Conservation (phyloP, 2,888 invertebrate genomes). For the Tanaodytes sp. region DNA sequence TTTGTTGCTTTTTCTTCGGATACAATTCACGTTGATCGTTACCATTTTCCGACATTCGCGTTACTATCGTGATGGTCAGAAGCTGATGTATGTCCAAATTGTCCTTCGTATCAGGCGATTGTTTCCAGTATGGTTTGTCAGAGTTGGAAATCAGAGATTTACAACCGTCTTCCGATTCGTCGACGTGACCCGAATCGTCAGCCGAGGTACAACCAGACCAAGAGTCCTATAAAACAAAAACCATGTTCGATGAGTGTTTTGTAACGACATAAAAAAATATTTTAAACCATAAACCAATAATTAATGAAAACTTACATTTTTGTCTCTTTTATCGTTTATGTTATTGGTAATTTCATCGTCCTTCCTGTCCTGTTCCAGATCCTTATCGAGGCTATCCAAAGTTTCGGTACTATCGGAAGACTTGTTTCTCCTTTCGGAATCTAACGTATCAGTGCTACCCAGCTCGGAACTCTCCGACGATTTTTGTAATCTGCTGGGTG, state of each 20-base stretch:
- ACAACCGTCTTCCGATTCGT: conserved; percentile 62
- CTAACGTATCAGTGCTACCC: conserved; percentile 69
- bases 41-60: conserved; percentile 69
- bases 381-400: conserved; percentile 68
- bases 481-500: conserved; percentile 63
- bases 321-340: conserved; percentile 62
- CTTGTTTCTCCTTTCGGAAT: conserved; percentile 68
- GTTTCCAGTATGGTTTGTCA: conserved; percentile 66
- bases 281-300: no score
- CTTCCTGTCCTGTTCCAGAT: conserved; percentile 63
- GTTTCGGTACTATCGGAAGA: conserved; percentile 70
- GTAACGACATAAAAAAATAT: no score
- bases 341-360: conserved; percentile 63
- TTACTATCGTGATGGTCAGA: conserved; percentile 68
- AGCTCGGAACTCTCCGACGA: conserved; percentile 71
- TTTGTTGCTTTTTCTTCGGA: conserved; percentile 66
- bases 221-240: conserved; percentile 61
- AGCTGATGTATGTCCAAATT: conserved; percentile 69
- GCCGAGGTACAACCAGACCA: conserved; percentile 62
- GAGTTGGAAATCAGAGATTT: conserved; percentile 61
- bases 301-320: conserved; percentile 64
- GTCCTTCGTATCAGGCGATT: conserved; percentile 66
- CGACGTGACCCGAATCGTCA: conserved; percentile 54
- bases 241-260: no score
- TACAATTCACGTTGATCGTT: conserved; percentile 65